Evolutionary conservation across 1,140 invertebrate genomes (phyloP).

Genomic region (Cherax quadricarinatus): DNA sequence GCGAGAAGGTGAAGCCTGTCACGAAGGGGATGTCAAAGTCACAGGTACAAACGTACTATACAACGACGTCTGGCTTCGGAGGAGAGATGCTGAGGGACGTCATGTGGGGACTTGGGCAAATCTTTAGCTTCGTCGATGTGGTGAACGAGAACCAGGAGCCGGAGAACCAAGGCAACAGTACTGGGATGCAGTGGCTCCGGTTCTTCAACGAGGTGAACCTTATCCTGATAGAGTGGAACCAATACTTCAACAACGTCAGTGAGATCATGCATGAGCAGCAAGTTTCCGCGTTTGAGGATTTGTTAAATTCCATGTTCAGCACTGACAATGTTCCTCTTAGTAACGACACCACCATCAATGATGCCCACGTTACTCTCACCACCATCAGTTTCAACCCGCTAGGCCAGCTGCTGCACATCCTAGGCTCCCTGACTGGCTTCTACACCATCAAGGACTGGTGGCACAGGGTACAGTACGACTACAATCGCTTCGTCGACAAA

Average conservation of each 20-base stretch:
- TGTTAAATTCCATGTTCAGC: background rate
- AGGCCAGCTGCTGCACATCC: background rate
- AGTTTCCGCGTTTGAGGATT: background rate
- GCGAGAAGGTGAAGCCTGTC: background rate
- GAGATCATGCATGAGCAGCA: background rate
- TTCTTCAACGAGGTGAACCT: too few relatives aligned
- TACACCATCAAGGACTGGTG: background rate
- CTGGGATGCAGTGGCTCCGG: background rate
- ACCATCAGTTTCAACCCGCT: background rate
- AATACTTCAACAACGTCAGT: background rate
- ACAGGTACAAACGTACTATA: background rate
- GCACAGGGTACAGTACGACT: background rate
- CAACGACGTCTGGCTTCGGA: too few relatives aligned
- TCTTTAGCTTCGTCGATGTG: background rate
- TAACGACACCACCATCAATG: background rate
- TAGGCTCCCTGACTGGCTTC: background rate
- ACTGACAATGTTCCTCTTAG: background rate
- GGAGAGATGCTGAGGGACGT: background rate
- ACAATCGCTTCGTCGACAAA: background rate
- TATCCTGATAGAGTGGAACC: too few relatives aligned
- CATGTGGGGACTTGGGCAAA: background rate
- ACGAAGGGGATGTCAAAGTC: background rate
- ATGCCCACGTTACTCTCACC: background rate
- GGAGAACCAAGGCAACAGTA: background rate
- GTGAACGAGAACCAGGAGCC: background rate